These are phyloP conservation scores for Nebria salina DNA, from an alignment of 2,888 invertebrate species.

Conservation along the genomic window DNA sequence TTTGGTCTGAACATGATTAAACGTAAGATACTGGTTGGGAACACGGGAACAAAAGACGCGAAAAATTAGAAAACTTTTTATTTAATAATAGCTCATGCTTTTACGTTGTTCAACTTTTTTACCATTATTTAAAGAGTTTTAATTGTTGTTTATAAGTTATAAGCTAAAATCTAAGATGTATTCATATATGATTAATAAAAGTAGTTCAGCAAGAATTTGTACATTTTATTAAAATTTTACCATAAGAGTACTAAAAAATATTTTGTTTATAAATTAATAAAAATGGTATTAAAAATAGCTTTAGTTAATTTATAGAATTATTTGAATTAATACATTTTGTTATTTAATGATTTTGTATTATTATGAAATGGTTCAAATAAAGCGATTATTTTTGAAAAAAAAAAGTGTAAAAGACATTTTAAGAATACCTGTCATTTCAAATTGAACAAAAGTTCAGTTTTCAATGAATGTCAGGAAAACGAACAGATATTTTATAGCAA, in stretches of 20 bases:
- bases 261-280: too few relatives aligned
- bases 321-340: too few relatives aligned
- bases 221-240: too few relatives aligned
- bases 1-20: slow-evolving; percentile 10
- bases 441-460: not conserved
- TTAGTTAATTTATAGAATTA: too few relatives aligned
- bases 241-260: too few relatives aligned
- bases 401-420: not conserved
- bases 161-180: too few relatives aligned
- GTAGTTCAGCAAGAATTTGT: too few relatives aligned
- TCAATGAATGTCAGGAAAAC: not conserved
- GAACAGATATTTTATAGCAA: not conserved
- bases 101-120: not conserved
- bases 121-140: slow-evolving; percentile 3
- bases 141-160: slow-evolving; percentile 32
- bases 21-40: slow-evolving; percentile 10
- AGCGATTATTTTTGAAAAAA: not conserved
- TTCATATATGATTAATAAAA: too few relatives aligned
- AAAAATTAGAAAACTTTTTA: slow-evolving; percentile 43
- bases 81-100: not conserved
- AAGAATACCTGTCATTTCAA: not conserved
- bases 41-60: slow-evolving; percentile 19
- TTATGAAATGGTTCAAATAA: not conserved
- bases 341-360: not conserved
- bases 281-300: too few relatives aligned